phyloP scores from a whole-genome alignment of 1,140 invertebrate genomes.

The Leptinotarsa defecta region DNA sequence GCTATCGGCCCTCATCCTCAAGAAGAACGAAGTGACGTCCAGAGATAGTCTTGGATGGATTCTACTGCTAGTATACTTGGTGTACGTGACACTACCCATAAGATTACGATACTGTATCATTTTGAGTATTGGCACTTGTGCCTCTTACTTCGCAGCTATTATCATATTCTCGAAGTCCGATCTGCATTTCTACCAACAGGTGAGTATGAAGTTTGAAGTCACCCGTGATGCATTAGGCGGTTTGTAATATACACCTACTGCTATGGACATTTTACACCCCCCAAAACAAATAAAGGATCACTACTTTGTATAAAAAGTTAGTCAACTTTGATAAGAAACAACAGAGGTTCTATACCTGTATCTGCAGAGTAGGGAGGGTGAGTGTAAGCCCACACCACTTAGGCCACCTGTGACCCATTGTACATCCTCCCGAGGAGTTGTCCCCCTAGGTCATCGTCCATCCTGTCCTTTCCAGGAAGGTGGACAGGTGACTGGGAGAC shows the following conservation, averaged over 20 bases:
- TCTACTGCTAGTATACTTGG: conserved; percentile 80
- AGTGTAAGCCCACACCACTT: too few species aligned
- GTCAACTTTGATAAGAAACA: too few species aligned
- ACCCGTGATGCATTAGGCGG: not conserved
- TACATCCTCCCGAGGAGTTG: too few species aligned
- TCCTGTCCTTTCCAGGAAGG: too few species aligned
- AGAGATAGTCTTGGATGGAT: conserved; percentile 75
- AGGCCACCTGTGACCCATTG: too few species aligned
- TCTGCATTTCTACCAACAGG: conserved; percentile 60
- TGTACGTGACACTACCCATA: conserved; percentile 82
- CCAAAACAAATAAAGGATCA: too few species aligned
- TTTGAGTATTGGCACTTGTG: conserved; percentile 64
- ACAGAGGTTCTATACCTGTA: too few species aligned
- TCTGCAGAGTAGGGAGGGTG: too few species aligned
- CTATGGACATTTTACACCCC: not conserved
- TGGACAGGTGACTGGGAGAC: too few species aligned
- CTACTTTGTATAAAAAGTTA: not conserved
- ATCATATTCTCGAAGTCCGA: conserved; percentile 59
- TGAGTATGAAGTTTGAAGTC: conserved; percentile 49
- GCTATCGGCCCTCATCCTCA: conserved; percentile 62
- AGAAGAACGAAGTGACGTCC: conserved; percentile 60
- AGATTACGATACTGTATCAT: conserved; percentile 67
- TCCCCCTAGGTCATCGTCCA: too few species aligned
- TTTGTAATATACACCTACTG: not conserved
- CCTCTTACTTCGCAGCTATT: conserved; percentile 64